Base-by-base conservation (phyloP, 2,797 vertebrate species). In the Macroramphosus scolopax region DNA sequence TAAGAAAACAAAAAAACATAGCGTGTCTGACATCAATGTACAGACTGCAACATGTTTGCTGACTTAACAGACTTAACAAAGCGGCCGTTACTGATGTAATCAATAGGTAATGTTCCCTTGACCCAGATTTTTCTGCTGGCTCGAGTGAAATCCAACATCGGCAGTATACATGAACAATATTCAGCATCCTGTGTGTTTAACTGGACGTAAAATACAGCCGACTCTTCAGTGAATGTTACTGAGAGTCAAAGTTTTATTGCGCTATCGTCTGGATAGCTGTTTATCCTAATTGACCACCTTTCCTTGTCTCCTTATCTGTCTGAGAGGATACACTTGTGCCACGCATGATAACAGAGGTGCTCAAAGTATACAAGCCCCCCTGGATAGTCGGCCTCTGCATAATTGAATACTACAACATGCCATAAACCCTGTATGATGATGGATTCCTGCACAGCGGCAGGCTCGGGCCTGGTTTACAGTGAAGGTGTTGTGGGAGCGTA, bases 31-130 rank as follows among this genome's bases (percentile, higher is more conserved):
- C 42, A 37, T n/a, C n/a, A n/a, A n/a, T n/a, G n/a, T 31, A 30
- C 17, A 20, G 42, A 37, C 52, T 53, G 52, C 62, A 60, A 16
- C 20, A 44, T 44, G 44, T 51, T 38, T 81, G 77, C 82, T 82
- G 82, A 85, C 63, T 44, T 22, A 1, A 49, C 65, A 69, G 51
- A 0, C 13, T 35, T 54, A 41, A 35, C 14, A 34, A 46, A 55
- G 67, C 51, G 48, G 60, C 67, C 31, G 65, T 72, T 77, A 68
- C 53, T 77, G 72, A 75, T 72, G 75, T 72, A 55, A 82, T 77
- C 63, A 62, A 75, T 67, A 72, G 37, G 51, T 63, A 69, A 75
- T 63, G 70, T 62, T 69, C 46, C 43, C 63, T 55, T 79, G 64
- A 68, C 74, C 63, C 36, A 77, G 57, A 80, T 83, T 75, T 68